Evolutionary conservation across 2,797 vertebrate genomes (phyloP).

Genomic region (Petrocephalus sullivani): DNA sequence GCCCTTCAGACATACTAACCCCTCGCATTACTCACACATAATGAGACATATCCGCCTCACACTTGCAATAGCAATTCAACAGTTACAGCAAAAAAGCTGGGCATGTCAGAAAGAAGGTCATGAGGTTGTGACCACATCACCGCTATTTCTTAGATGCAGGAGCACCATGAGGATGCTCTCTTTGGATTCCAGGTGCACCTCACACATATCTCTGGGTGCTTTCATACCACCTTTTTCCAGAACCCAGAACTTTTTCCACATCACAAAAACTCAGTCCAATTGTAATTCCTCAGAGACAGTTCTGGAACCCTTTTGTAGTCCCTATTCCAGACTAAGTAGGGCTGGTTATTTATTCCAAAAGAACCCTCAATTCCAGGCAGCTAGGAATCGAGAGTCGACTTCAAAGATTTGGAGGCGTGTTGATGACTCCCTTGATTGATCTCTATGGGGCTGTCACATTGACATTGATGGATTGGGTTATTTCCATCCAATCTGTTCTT

Average conservation of each 20-base stretch:
- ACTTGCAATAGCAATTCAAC: neutral
- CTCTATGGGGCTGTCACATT: too few species aligned
- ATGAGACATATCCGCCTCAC: neutral
- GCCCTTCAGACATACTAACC: neutral
- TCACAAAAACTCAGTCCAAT: neutral
- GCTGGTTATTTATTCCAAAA: neutral
- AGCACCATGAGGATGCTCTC: neutral
- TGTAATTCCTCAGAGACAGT: neutral
- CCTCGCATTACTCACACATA: neutral
- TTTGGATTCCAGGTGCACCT: neutral
- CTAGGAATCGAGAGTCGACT: neutral
- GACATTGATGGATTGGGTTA: too few species aligned
- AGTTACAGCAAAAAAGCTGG: neutral
- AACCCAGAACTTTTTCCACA: neutral
- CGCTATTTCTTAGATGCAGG: neutral
- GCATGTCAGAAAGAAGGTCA: neutral
- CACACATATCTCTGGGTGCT: neutral
- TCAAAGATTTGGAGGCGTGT: neutral
- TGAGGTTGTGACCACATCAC: neutral
- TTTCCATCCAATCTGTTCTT: too few species aligned
- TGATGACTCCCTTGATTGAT: too few species aligned
- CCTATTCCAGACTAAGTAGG: neutral
- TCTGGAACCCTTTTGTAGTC: neutral
- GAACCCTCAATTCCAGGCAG: neutral
- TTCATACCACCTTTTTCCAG: neutral